Percentiles rank a stretch among this genome's conserved stretches.
These are phyloP conservation scores for Naja naja DNA, from an alignment of 2,113 vertebrate genomes.

Conservation along the genomic window DNA sequence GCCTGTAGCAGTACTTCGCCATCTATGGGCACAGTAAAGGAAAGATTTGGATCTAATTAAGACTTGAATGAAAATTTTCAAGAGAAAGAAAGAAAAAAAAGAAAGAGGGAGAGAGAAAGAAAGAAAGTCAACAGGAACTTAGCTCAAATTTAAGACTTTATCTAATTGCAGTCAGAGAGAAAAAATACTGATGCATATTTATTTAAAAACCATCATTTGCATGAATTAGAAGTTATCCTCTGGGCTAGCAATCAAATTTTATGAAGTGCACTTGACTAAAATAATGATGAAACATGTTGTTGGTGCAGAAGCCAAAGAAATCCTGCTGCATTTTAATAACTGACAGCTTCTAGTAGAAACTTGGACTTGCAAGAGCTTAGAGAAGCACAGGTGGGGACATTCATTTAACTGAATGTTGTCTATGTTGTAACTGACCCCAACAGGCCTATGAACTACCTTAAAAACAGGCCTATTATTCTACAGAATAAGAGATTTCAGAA, in stretches of 20 bases:
- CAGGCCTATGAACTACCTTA: background rate
- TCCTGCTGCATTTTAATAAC: background rate
- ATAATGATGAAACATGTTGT: background rate
- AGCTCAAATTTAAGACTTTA: background rate
- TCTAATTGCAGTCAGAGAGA: background rate
- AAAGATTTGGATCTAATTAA: background rate
- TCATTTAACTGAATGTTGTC: background rate
- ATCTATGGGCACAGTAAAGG: background rate
- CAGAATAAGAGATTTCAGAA: conserved; percentile 6
- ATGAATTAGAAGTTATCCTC: background rate
- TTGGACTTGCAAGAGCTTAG: background rate
- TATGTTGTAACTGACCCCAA: background rate
- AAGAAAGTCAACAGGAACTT: background rate
- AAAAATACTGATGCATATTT: background rate
- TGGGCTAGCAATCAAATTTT: background rate
- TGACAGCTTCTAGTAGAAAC: background rate
- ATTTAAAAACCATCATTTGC: background rate
- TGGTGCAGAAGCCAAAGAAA: background rate
- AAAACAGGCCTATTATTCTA: background rate
- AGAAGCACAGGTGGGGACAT: background rate
- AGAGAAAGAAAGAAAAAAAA: background rate
- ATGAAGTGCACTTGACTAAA: background rate
- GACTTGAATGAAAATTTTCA: background rate
- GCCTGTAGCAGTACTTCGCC: background rate
- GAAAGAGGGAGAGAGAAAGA: background rate